Evolutionary conservation across 2,888 invertebrate genomes (phyloP).

Genomic region (Phrixothrix hirtus): DNA sequence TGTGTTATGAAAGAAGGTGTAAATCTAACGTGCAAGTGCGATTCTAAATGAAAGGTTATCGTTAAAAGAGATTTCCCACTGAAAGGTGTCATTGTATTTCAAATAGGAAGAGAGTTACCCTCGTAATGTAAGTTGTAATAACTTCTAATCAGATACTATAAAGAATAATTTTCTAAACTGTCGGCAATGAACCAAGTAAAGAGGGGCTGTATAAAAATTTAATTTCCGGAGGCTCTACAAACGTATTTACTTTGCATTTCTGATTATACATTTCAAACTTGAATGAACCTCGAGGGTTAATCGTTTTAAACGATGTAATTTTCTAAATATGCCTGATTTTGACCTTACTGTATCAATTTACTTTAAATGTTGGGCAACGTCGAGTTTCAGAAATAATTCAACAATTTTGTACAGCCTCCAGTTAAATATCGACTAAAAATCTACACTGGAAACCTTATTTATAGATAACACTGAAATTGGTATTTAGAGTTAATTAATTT

Average conservation of each 20-base stretch:
- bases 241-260: slow-evolving; percentile 28
- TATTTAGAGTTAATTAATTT: slow-evolving; percentile 2
- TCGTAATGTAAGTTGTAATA: too few species aligned
- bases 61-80: too few species aligned
- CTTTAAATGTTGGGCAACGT: slow-evolving; percentile 21
- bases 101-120: too few species aligned
- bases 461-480: background rate
- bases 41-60: slow-evolving; percentile 9
- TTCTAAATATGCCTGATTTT: slow-evolving; percentile 27
- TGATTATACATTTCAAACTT: slow-evolving; percentile 27
- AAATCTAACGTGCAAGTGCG: slow-evolving; percentile 19
- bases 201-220: slow-evolving; percentile 16
- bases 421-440: slow-evolving; percentile 12
- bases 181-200: slow-evolving; percentile 5
- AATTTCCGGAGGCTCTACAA: slow-evolving; percentile 18
- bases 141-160: too few species aligned
- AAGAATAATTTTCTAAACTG: slow-evolving; percentile 4
- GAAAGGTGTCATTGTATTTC: too few species aligned
- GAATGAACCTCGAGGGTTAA: slow-evolving; percentile 25
- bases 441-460: slow-evolving; percentile 4
- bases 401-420: slow-evolving; percentile 14
- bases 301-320: slow-evolving; percentile 24
- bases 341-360: slow-evolving; percentile 26
- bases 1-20: slow-evolving; percentile 21
- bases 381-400: slow-evolving; percentile 20